Base-by-base conservation (phyloP, 2,888 invertebrate genomes). In the Mamestra brassicae region DNA sequence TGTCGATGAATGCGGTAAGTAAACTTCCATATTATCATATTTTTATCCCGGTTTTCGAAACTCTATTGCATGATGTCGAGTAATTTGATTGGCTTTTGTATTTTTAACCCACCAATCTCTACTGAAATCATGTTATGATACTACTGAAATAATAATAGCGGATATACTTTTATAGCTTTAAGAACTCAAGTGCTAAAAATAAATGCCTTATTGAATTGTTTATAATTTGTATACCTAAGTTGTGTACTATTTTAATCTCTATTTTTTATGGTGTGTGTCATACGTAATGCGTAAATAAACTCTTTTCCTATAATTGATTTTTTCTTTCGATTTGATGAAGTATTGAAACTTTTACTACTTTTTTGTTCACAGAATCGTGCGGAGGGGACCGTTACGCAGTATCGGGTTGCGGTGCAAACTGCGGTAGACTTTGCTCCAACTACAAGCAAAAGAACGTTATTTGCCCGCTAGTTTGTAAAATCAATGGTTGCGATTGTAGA, bases 351-450 rank as follows among this genome's bases (percentile, higher is more conserved):
- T 47, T 47, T 13, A 47, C 13, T 13, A 15, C 4, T 26, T 0
- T 42, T 54, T 52, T 6, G 81, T 66, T 81, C 80, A 8, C 76
- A 90, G 90, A 85, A 6, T 84, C 83, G 2, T 90, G 89, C 26
- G 84, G 87, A 45, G 89, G 89, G 8, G 90, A 90, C 71, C 63
- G 64, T 5, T 84, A 88, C 58, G 89, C 87, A 8, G 34, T 45
- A 55, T 78, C 81, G 50, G 92, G 92, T 0, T 90, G 90, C 64
- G 90, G 91, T 6, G 65, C 81, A 0, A 89, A 91, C 76, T 90
- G 90, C 42, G 76, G 80, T 3, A 85, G 71, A 62, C 83, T 66
- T 15, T 91, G 92, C 63, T 82, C 84, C 11, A 84, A 90, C 54
- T 69, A 85, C 8, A 77, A 55, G 36, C 60, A 80, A 3, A 77